Evolutionary conservation across 2,888 invertebrate species (phyloP).

Genomic region (Drosophila differens): DNA sequence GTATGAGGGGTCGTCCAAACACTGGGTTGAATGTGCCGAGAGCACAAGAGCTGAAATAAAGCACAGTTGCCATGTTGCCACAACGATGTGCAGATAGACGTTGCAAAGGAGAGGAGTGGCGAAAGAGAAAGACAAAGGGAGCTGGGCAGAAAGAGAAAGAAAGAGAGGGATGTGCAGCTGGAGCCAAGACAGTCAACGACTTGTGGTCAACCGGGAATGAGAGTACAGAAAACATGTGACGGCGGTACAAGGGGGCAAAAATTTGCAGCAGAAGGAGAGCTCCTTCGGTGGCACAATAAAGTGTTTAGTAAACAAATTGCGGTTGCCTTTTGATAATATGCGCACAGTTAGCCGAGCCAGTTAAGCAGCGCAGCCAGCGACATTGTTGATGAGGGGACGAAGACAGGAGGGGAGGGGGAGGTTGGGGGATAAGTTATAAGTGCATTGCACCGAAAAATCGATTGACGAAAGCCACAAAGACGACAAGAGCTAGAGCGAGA

Average conservation of each 20-base stretch:
- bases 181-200: slow-evolving; percentile 56
- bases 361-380: slow-evolving; percentile 18
- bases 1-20: slow-evolving; percentile 16
- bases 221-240: not conserved
- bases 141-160: not conserved
- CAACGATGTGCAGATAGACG: slow-evolving; percentile 32
- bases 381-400: not conserved
- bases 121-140: slow-evolving; percentile 15
- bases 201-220: slow-evolving; percentile 48
- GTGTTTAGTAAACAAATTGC: slow-evolving; percentile 81
- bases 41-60: slow-evolving; percentile 31
- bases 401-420: not conserved
- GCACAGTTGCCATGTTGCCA: slow-evolving; percentile 50
- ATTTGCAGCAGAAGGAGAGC: slow-evolving; percentile 13
- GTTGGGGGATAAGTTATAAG: slow-evolving; percentile 63
- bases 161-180: slow-evolving; percentile 24
- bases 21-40: slow-evolving; percentile 60
- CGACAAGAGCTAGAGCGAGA: slow-evolving; percentile 29
- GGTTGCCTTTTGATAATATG: slow-evolving; percentile 77
- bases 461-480: slow-evolving; percentile 71
- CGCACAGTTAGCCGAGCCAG: slow-evolving; percentile 48
- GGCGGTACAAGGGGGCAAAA: not conserved
- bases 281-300: slow-evolving; percentile 75
- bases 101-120: slow-evolving; percentile 1
- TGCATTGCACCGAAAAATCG: slow-evolving; percentile 81